These are phyloP conservation scores for Chlorops oryzae DNA, from an alignment of 1,140 invertebrate species.

Conservation along the genomic window DNA sequence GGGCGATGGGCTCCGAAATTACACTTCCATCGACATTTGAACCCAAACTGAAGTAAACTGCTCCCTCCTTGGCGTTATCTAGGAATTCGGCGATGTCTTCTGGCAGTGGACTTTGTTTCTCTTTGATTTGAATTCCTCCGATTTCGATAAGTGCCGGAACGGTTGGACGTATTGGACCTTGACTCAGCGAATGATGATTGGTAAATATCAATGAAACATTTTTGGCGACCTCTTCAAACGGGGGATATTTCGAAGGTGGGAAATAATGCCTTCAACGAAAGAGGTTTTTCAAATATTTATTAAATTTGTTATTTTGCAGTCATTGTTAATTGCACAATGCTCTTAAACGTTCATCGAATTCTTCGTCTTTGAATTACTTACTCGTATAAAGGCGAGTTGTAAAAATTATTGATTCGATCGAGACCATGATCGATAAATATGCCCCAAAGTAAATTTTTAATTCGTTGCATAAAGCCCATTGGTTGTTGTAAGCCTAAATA, in stretches of 20 bases:
- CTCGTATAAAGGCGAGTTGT: no score
- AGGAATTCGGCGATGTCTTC: conserved; percentile 27
- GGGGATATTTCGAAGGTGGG: conserved; percentile 12
- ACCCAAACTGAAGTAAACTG: conserved; percentile 34
- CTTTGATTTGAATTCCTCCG: conserved; percentile 48
- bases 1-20: not conserved
- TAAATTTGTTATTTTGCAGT: no score
- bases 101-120: conserved; percentile 37
- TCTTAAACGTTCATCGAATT: no score
- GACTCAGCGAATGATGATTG: conserved; percentile 29
- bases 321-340: no score
- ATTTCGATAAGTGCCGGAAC: conserved; percentile 44
- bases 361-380: no score
- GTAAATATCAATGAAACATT: conserved; percentile 35
- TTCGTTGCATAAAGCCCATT: conserved; percentile 6
- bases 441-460: conserved; percentile 4
- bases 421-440: not conserved
- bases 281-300: no score
- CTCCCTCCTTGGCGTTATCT: conserved; percentile 23
- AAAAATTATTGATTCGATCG: no score
- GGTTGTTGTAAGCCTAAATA: conserved; percentile 8
- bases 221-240: conserved; percentile 18
- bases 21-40: conserved; percentile 15
- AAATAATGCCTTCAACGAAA: not conserved
- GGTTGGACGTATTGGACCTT: conserved; percentile 36